Conservation (phyloP, 2,797 vertebrate genomes). For the Aeoliscus strigatus region DNA sequence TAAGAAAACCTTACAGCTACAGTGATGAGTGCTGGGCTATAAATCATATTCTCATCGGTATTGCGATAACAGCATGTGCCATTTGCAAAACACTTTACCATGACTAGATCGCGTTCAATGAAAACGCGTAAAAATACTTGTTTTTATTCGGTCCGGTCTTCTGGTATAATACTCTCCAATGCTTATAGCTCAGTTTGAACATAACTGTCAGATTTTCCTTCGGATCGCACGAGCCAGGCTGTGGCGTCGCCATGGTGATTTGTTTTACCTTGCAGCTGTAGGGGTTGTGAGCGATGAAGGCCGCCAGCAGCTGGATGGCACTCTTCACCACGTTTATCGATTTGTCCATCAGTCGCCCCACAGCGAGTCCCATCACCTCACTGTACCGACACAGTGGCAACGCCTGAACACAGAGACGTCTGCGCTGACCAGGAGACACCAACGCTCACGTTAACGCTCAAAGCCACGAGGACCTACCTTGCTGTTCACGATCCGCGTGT, state of each 20-base stretch:
- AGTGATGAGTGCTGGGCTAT: too few relatives aligned
- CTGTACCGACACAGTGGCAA: conserved; percentile 87
- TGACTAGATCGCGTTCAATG: too few relatives aligned
- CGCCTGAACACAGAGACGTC: conserved; percentile 66
- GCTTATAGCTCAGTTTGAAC: too few relatives aligned
- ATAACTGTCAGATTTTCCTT: too few relatives aligned
- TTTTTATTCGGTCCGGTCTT: too few relatives aligned
- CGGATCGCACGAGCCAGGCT: too few relatives aligned
- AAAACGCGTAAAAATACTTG: too few relatives aligned
- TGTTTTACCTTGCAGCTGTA: conserved; percentile 92
- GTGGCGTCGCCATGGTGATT: too few relatives aligned
- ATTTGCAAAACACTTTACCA: too few relatives aligned
- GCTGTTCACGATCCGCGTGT: conserved; percentile 84
- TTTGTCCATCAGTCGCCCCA: conserved; percentile 89
- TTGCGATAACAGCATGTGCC: too few relatives aligned
- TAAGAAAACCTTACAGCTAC: not conserved
- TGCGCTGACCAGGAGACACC: not conserved
- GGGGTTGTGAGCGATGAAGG: conserved; percentile 93
- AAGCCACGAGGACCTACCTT: conserved; percentile 71
- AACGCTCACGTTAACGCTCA: not conserved
- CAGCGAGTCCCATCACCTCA: conserved; percentile 83
- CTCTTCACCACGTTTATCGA: conserved; percentile 90
- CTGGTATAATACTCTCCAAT: too few relatives aligned
- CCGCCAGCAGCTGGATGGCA: conserved; percentile 89
- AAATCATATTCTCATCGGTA: too few relatives aligned